A percentile compares a stretch with the other conserved stretches of the same genome.
Evolutionary conservation across 2,797 vertebrate genomes (phyloP).

Genomic region (Eurystomus glaucurus): DNA sequence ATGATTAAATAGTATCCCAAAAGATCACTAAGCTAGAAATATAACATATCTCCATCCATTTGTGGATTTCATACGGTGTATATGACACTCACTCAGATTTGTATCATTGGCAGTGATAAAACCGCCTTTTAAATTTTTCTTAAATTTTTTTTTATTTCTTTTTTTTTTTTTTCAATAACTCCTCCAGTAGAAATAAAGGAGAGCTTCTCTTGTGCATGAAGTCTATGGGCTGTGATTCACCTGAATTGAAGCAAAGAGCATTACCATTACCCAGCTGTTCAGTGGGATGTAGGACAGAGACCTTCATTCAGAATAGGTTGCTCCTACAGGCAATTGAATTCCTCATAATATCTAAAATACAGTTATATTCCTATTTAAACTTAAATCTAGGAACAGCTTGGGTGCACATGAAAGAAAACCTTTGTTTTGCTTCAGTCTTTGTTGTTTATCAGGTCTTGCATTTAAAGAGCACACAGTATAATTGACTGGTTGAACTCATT

Average conservation of each 20-base stretch:
- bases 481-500: not conserved
- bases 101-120: not conserved
- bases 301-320: not conserved
- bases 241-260: not conserved
- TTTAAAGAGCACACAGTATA: not conserved
- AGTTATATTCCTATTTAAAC: not conserved
- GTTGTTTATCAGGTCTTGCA: not conserved
- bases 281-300: not conserved
- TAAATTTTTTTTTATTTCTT: too few relatives aligned
- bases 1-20: not conserved
- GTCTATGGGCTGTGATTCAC: not conserved
- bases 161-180: not conserved
- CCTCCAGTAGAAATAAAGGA: not conserved
- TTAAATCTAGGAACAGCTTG: not conserved
- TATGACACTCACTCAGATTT: not conserved
- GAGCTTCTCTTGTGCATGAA: not conserved
- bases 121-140: not conserved
- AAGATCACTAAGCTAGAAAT: not conserved
- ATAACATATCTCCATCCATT: not conserved
- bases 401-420: not conserved
- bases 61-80: not conserved
- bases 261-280: not conserved
- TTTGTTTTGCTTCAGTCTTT: not conserved
- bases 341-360: rapidly evolving
- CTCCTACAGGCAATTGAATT: not conserved